phyloP scores from a whole-genome alignment of 2,888 invertebrate species.

The Cynaeus angustus region DNA sequence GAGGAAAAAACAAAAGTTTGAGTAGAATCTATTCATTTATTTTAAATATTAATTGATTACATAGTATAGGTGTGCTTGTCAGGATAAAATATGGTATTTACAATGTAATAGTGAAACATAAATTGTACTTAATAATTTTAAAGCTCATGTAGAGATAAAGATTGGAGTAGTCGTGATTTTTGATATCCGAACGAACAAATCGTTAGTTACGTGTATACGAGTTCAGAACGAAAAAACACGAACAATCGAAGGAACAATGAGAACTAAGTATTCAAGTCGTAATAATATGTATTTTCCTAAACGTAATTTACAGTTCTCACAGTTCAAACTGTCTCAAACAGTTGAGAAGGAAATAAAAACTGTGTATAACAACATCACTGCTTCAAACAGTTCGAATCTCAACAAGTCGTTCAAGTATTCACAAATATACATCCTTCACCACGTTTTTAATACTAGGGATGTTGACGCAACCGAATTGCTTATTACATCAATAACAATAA shows the following conservation, averaged over 20 bases:
- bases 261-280: slow-evolving; percentile 54
- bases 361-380: slow-evolving; percentile 54
- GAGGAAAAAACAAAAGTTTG: slow-evolving; percentile 29
- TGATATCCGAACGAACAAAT: slow-evolving; percentile 15
- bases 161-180: slow-evolving; percentile 49
- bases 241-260: slow-evolving; percentile 49
- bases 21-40: slow-evolving; percentile 71
- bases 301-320: slow-evolving; percentile 66
- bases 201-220: slow-evolving; percentile 10
- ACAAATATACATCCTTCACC: slow-evolving; percentile 72
- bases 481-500: slow-evolving; percentile 68
- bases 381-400: slow-evolving; percentile 63
- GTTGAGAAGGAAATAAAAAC: slow-evolving; percentile 52
- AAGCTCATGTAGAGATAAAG: slow-evolving; percentile 67
- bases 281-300: slow-evolving; percentile 62
- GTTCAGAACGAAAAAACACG: slow-evolving; percentile 39
- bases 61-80: slow-evolving; percentile 72
- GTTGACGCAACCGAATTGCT: slow-evolving; percentile 66
- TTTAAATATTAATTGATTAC: slow-evolving; percentile 73
- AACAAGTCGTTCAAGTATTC: slow-evolving; percentile 67
- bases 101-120: slow-evolving; percentile 71
- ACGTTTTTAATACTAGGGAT: slow-evolving; percentile 68
- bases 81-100: slow-evolving; percentile 72
- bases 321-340: slow-evolving; percentile 67
- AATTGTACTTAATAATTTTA: slow-evolving; percentile 70